A percentile compares a stretch with the other conserved stretches of the same genome.
These are phyloP conservation scores for Orius insidiosus DNA, from an alignment of 1,140 invertebrate species.

Conservation along the genomic window DNA sequence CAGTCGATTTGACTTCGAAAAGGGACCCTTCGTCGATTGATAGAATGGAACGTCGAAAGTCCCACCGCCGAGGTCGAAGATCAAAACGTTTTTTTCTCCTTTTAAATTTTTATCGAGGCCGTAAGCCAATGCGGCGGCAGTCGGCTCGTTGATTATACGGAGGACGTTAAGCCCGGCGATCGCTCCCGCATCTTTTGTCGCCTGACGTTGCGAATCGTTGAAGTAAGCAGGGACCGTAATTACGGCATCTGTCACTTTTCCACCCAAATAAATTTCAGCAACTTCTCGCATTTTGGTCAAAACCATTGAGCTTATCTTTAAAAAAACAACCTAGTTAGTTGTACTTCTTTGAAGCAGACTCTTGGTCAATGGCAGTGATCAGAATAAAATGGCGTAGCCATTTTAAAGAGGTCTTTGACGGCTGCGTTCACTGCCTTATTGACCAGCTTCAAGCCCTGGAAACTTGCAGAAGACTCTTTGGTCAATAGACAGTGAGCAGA, in stretches of 20 bases:
- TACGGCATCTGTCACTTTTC: conserved; percentile 27
- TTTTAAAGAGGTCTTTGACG: no score
- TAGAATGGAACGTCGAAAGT: conserved; percentile 77
- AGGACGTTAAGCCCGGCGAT: conserved; percentile 54
- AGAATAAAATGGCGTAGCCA: no score
- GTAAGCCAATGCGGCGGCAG: conserved; percentile 67
- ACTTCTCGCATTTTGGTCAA: conserved; percentile 42
- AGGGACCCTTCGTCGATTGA: conserved; percentile 66
- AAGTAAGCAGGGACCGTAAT: conserved; percentile 36
- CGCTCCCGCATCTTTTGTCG: conserved; percentile 72
- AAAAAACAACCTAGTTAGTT: no score
- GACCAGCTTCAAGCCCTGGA: no score
- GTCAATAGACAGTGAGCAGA: no score
- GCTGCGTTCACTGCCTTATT: no score
- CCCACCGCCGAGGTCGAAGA: conserved; percentile 57
- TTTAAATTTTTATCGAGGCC: conserved; percentile 66
- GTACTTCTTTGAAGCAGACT: no score
- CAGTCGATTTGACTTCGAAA: conserved; percentile 56
- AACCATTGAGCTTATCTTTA: conserved; percentile 39
- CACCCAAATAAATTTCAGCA: conserved; percentile 30
- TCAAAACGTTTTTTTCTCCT: conserved; percentile 55
- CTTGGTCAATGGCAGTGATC: no score
- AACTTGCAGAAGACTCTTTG: no score
- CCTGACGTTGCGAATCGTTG: conserved; percentile 79
- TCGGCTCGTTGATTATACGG: conserved; percentile 67